Conservation (phyloP, 2,888 invertebrate genomes). For the Epicampocera succincta region DNA sequence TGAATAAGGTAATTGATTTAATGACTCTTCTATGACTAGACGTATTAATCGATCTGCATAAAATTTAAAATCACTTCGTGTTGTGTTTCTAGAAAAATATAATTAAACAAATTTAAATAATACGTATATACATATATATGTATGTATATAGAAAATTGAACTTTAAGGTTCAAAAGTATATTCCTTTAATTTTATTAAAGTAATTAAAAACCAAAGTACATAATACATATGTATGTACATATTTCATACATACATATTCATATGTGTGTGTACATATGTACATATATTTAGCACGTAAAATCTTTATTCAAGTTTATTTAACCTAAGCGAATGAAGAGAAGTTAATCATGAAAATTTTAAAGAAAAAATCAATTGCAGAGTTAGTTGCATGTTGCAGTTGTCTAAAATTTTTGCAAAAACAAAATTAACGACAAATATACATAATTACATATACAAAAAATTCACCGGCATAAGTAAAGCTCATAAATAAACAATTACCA, state of each 20-base stretch:
- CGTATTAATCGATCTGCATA: constrained; percentile 98
- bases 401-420: neutral
- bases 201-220: no score
- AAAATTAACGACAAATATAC: neutral
- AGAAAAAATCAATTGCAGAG: neutral
- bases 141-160: no score
- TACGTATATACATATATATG: no score
- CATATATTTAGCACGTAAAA: neutral
- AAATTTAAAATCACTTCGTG: constrained; percentile 98
- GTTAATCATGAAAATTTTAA: no score
- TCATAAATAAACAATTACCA: constrained; percentile 21
- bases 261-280: neutral
- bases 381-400: no score
- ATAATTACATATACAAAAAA: neutral
- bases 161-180: no score
- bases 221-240: no score
- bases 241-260: neutral
- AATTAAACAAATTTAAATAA: neutral
- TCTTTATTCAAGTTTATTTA: no score
- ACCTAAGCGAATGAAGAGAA: no score
- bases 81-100: constrained; percentile 87
- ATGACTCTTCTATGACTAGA: constrained; percentile 97
- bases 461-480: neutral
- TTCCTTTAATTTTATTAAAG: no score
- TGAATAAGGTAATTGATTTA: constrained; percentile 96